Evolutionary conservation across 92 coral and sea anemone species (phyloP), one percentile per base, ranked within the genome.

Genomic region (Heliopora coerulea): DNA sequence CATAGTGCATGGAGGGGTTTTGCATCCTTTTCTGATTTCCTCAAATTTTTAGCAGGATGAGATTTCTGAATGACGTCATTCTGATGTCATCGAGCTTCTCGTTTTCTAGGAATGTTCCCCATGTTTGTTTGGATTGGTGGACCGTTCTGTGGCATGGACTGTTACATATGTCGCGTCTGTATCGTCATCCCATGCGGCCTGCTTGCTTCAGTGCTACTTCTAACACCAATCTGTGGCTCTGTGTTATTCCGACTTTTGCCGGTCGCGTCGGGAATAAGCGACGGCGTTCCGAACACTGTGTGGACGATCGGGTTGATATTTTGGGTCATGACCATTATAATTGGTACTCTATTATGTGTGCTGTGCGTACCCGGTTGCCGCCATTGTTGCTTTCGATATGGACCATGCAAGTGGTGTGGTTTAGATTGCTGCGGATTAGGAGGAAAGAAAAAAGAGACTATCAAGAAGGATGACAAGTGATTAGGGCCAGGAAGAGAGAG

Each of bases 261-360:
- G 9, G 93, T 90, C 48, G 96, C 96, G 33, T 96, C 98, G 80
- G 68, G 79, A 33, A 90, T 90, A 35, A 82, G 84, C 91, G 98
- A 96, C 2, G 87, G 87, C 61, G 75, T 83, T 41, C 87, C 98
- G 26, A 82, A 84, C 67, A 93, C 98, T 59, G 85, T 93, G 56
- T 93, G 98, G 98, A 85, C 95, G 63, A 90, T 93, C 68, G 98
- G 98, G 17, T 35, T 93, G 84, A 87, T 93, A 79, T 93, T 93
- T 83, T 93, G 88, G 81, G 96, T 89, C 41, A 87, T 93, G 44
- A 77, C 89, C n/a, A 81, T 86, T 56, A 76, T 93, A 35, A 57
- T 93, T 14, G 56, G 68, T 24, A 59, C 83, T 6, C 68, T 87
- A 32, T 20, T 70, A 6, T 70, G 77, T 21, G 29, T 54, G 18